Conservation (phyloP, 2,888 invertebrate species). For the Taphrorychus bicolor region DNA sequence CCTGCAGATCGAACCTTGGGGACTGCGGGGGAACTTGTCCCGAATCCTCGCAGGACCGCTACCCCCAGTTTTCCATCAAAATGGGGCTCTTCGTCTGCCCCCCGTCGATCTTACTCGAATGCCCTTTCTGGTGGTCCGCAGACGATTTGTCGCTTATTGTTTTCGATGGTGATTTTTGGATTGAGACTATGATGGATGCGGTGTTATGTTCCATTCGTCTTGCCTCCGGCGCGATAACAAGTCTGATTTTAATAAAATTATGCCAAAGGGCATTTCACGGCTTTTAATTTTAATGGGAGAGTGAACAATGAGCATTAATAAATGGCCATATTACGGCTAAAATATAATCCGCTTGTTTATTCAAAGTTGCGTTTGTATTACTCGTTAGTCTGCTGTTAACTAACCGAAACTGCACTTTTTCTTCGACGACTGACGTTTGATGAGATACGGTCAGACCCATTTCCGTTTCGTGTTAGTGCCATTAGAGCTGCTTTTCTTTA, state of each 20-base stretch:
- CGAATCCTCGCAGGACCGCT: slow-evolving; percentile 33
- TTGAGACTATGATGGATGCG: slow-evolving; percentile 5
- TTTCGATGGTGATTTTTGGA: slow-evolving; percentile 9
- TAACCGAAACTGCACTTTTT: slow-evolving; percentile 25
- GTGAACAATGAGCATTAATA: slow-evolving; percentile 13
- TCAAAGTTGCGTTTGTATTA: slow-evolving; percentile 24
- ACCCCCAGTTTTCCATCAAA: slow-evolving; percentile 39
- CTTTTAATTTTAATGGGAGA: slow-evolving; percentile 29
- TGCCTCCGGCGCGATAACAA: not conserved
- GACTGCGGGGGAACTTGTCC: slow-evolving; percentile 47
- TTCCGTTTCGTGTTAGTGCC: not conserved
- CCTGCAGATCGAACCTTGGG: slow-evolving; percentile 57
- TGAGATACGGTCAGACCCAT: not conserved
- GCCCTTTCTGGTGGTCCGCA: slow-evolving; percentile 21
- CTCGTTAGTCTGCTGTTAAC: slow-evolving; percentile 27
- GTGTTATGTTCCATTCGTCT: too few species aligned
- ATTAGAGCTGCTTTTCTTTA: too few species aligned
- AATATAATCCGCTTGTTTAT: slow-evolving; percentile 20
- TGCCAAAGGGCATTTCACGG: slow-evolving; percentile 18
- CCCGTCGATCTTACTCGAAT: slow-evolving; percentile 25
- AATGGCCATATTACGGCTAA: slow-evolving; percentile 11
- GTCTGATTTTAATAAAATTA: not conserved
- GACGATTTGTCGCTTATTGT: slow-evolving; percentile 34
- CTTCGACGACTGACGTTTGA: slow-evolving; percentile 4
- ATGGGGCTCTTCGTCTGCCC: slow-evolving; percentile 14